Percentiles rank a stretch among this genome's conserved stretches.
Conservation (phyloP, 2,888 invertebrate species). For the Coecobrya sp. region DNA sequence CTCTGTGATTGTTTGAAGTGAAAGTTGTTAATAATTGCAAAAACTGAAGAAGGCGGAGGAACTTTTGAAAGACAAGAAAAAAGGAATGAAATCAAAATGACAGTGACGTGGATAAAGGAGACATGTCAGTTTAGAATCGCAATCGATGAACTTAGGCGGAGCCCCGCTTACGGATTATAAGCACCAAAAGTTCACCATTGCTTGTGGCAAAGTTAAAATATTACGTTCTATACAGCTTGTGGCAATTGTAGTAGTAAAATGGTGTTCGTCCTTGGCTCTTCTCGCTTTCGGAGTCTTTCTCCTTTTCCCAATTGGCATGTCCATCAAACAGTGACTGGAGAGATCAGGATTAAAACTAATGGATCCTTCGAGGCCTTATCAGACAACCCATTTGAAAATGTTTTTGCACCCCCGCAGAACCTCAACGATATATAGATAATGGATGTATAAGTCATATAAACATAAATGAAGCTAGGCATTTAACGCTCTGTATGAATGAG, state of each 20-base stretch:
- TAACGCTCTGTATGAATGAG: neutral
- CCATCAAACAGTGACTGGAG: conserved; percentile 49
- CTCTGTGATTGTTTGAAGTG: conserved; percentile 4
- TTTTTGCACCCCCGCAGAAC: neutral
- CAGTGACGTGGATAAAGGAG: conserved; percentile 32
- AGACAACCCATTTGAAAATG: neutral
- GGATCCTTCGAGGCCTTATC: conserved; percentile 60
- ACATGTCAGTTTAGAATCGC: conserved; percentile 27
- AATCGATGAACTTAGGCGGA: conserved; percentile 9
- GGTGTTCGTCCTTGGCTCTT: neutral
- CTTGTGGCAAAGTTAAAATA: conserved; percentile 19
- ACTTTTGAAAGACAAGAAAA: neutral
- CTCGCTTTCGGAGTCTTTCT: neutral
- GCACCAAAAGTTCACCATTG: conserved; percentile 34
- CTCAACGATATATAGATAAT: too few species aligned
- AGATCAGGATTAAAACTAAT: conserved; percentile 61
- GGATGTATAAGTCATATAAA: neutral
- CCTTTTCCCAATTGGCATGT: conserved; percentile 40
- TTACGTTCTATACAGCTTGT: neutral
- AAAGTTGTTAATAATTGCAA: neutral
- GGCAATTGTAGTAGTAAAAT: neutral
- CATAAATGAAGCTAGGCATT: neutral
- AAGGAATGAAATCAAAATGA: conserved; percentile 19
- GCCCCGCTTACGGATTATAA: neutral
- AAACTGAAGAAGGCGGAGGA: neutral